A percentile compares a stretch with the other conserved stretches of the same genome.
Conservation (phyloP, 92 coral and sea anemone genomes). For the Ricordea florida region DNA sequence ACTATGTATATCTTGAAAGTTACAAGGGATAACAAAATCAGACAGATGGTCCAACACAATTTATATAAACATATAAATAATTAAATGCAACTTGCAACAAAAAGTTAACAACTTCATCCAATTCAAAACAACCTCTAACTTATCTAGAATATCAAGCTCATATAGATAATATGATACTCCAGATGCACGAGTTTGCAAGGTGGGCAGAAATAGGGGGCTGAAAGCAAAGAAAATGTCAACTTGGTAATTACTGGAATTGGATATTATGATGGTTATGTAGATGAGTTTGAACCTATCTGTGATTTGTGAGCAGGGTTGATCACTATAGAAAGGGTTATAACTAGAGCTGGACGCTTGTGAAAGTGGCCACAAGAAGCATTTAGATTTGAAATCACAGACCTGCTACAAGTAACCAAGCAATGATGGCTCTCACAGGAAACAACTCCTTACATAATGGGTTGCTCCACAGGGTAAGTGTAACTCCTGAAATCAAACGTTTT, state of each 20-base stretch:
- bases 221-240: neutral
- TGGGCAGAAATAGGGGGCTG: neutral
- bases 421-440: neutral
- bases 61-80: neutral
- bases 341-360: neutral
- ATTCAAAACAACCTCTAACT: neutral
- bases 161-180: neutral
- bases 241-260: too few relatives aligned
- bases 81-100: neutral
- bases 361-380: constrained; percentile 1
- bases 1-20: neutral
- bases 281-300: too few relatives aligned
- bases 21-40: neutral
- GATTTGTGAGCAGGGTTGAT: too few relatives aligned
- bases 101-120: neutral
- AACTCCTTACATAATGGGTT: too few relatives aligned
- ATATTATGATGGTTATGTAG: too few relatives aligned
- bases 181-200: neutral
- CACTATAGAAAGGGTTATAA: too few relatives aligned
- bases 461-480: too few relatives aligned
- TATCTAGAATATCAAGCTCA: neutral
- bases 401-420: constrained; percentile 3
- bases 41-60: neutral
- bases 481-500: too few relatives aligned
- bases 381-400: neutral